Conservation (phyloP, 2,888 invertebrate species). For the Nebria brevicollis region DNA sequence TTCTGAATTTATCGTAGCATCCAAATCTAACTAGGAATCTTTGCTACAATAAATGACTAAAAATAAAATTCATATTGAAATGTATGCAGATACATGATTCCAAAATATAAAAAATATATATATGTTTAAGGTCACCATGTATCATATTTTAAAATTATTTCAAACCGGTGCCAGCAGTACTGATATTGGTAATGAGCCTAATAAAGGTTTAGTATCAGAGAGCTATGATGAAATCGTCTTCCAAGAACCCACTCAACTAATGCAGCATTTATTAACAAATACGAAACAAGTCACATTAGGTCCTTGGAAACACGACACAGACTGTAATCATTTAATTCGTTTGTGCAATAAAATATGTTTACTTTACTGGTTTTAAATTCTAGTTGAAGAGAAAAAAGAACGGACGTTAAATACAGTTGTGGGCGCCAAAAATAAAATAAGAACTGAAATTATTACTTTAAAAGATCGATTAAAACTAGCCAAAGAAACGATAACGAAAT, state of each 20-base stretch:
- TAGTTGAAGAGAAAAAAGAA: conserved; percentile 91
- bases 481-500: conserved; percentile 85
- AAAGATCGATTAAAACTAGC: conserved; percentile 87
- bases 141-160: conserved; percentile 94
- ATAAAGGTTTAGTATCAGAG: conserved; percentile 86
- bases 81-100: conserved; percentile 3
- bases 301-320: conserved; percentile 85
- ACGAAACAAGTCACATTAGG: conserved; percentile 79
- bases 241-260: conserved; percentile 88
- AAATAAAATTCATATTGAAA: neutral
- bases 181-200: conserved; percentile 72
- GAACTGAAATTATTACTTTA: conserved; percentile 82
- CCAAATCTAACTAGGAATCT: too few species aligned
- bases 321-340: conserved; percentile 72
- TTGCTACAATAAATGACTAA: neutral
- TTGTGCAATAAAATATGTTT: neutral
- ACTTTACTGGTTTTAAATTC: conserved; percentile 57
- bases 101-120: conserved; percentile 27
- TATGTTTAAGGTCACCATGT: conserved; percentile 82
- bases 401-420: conserved; percentile 81
- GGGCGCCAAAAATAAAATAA: conserved; percentile 82
- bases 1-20: too few species aligned
- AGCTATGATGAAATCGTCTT: conserved; percentile 96
- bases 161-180: conserved; percentile 75
- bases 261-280: conserved; percentile 87